Conservation (phyloP, 2,113 vertebrate genomes). For the Urocitellus parryii region DNA sequence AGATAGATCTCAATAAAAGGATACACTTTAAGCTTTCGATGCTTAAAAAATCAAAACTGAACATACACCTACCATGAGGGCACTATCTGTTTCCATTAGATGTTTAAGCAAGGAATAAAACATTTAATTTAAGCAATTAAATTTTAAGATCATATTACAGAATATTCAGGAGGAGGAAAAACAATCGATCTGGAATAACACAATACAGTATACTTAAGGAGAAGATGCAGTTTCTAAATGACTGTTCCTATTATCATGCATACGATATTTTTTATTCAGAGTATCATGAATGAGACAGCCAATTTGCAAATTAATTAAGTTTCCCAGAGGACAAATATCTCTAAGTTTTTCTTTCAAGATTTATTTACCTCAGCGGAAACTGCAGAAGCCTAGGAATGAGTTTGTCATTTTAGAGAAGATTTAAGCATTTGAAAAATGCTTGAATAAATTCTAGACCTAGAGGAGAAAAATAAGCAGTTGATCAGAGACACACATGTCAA, state of each 20-base stretch:
- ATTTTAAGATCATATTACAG: slow-evolving; percentile 28
- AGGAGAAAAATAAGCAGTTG: slow-evolving; percentile 2
- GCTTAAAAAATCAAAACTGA: slow-evolving; percentile 15
- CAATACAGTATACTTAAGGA: not conserved
- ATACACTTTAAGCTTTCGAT: not conserved
- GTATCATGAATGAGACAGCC: slow-evolving; percentile 19
- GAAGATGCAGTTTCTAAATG: not conserved
- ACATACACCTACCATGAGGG: not conserved
- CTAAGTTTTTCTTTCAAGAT: not conserved
- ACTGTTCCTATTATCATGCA: not conserved
- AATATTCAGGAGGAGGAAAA: not conserved
- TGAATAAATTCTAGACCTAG: not conserved
- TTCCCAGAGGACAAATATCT: slow-evolving; percentile 41
- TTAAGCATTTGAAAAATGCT: slow-evolving; percentile 34
- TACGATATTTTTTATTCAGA: slow-evolving; percentile 56
- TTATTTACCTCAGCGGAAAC: slow-evolving; percentile 21
- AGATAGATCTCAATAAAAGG: not conserved
- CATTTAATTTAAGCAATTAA: slow-evolving; percentile 50
- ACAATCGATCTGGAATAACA: not conserved
- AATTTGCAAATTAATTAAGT: slow-evolving; percentile 55
- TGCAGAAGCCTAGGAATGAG: not conserved
- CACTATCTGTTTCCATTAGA: not conserved
- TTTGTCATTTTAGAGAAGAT: not conserved
- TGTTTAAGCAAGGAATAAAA: slow-evolving; percentile 20
- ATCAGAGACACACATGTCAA: not conserved